phyloP scores from a whole-genome alignment of 2,888 invertebrate genomes.

The Lamproptera curius region DNA sequence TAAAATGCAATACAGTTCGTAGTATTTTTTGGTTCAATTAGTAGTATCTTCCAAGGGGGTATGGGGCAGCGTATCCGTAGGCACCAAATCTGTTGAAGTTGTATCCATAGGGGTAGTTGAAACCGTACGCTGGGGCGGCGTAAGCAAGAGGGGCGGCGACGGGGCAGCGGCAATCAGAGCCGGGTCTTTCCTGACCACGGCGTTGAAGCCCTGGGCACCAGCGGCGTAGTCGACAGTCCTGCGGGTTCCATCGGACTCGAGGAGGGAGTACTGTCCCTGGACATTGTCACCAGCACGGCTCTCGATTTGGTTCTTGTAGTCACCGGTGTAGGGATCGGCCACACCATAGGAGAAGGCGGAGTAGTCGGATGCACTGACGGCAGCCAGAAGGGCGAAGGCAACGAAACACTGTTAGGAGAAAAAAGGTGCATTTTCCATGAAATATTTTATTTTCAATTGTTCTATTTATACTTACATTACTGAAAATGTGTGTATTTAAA shows the following conservation, averaged over 20 bases:
- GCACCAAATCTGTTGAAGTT: conserved; percentile 55
- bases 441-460: no score
- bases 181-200: conserved; percentile 73
- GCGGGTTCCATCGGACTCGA: conserved; percentile 73
- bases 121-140: conserved; percentile 31
- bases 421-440: no score
- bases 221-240: conserved; percentile 78
- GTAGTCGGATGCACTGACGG: conserved; percentile 39
- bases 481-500: no score
- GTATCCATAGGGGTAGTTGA: conserved; percentile 33
- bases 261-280: conserved; percentile 73
- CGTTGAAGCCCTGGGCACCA: conserved; percentile 77
- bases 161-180: conserved; percentile 44
- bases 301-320: conserved; percentile 75
- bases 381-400: conserved; percentile 47
- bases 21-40: no score
- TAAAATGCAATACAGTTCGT: no score
- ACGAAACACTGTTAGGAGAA: conserved; percentile 47
- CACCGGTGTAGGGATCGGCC: conserved; percentile 75
- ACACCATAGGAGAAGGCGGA: conserved; percentile 75
- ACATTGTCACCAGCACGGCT: conserved; percentile 69
- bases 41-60: conserved; percentile 38
- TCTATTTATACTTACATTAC: no score
- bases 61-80: conserved; percentile 29
- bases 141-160: conserved; percentile 35